A percentile compares a stretch with the other conserved stretches of the same genome.
These are phyloP conservation scores for Pediacus dermestoides DNA, from an alignment of 2,888 invertebrate species.

Conservation along the genomic window DNA sequence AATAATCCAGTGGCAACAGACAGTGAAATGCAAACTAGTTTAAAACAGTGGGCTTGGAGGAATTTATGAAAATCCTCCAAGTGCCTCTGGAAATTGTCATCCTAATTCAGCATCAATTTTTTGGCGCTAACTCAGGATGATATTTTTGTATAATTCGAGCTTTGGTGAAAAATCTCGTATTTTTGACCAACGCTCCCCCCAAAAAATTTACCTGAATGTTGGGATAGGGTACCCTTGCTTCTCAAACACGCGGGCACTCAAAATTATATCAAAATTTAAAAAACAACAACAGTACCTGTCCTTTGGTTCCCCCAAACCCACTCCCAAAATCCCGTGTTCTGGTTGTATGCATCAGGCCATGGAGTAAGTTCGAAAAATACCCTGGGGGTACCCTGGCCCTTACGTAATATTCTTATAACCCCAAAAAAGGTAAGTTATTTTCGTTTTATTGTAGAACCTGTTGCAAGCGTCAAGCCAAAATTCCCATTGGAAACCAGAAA, in stretches of 20 bases:
- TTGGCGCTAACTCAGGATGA: too few species aligned
- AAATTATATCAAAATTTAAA: conserved; percentile 43
- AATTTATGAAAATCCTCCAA: too few species aligned
- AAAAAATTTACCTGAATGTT: conserved; percentile 84
- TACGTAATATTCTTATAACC: conserved; percentile 9
- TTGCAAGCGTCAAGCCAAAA: conserved; percentile 60
- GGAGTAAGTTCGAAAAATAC: conserved; percentile 5
- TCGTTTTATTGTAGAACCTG: conserved; percentile 47
- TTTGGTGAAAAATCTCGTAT: conserved; percentile 31
- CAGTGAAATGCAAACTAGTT: too few species aligned
- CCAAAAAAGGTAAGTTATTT: conserved; percentile 17
- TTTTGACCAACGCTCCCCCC: conserved; percentile 29
- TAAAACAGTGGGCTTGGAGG: too few species aligned
- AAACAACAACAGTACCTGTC: conserved; percentile 32
- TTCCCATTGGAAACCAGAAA: conserved; percentile 68
- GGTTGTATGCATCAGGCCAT: not conserved
- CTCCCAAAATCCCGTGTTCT: conserved; percentile 12
- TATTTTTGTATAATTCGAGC: too few species aligned
- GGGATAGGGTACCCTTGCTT: conserved; percentile 94
- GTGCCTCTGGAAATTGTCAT: too few species aligned
- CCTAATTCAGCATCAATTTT: too few species aligned
- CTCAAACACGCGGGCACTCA: conserved; percentile 47
- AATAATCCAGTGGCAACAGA: conserved; percentile 1
- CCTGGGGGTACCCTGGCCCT: conserved; percentile 46
- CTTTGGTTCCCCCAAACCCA: conserved; percentile 28